phyloP scores from a whole-genome alignment of 2,888 invertebrate species.

The Salpingus planirostris region DNA sequence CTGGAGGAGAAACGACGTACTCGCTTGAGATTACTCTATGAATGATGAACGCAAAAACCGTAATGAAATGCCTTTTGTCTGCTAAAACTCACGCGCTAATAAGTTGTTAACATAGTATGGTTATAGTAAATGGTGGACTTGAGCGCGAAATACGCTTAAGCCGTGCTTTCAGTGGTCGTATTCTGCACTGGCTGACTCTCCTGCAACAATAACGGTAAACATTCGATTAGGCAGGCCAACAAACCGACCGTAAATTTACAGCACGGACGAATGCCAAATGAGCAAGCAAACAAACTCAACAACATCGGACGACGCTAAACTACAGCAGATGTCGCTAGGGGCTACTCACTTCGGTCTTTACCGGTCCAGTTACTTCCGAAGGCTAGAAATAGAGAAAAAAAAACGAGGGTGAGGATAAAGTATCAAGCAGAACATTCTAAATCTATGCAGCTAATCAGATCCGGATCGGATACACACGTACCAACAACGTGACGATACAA shows the following conservation, averaged over 20 bases:
- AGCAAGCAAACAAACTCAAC: too few species aligned
- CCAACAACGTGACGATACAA: too few species aligned
- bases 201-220: conserved; percentile 32
- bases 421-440: conserved; percentile 1
- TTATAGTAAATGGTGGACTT: conserved; percentile 31
- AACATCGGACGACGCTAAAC: too few species aligned
- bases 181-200: conserved; percentile 52
- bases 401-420: conserved; percentile 15
- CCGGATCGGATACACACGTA: too few species aligned
- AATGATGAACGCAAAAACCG: conserved; percentile 11
- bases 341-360: conserved; percentile 38
- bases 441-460: conserved; percentile 8
- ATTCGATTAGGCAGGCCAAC: neutral
- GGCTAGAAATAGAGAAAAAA: conserved; percentile 31
- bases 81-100: conserved; percentile 43
- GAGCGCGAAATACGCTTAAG: conserved; percentile 41
- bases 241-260: too few species aligned
- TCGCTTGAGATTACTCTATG: conserved; percentile 11
- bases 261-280: too few species aligned
- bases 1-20: conserved; percentile 15
- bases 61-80: conserved; percentile 43
- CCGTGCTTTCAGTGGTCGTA: conserved; percentile 53
- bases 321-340: conserved; percentile 1
- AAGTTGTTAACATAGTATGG: conserved; percentile 40
- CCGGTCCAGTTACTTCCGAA: conserved; percentile 37